Conservation (phyloP, 2,797 vertebrate genomes). For the Antennarius maculatus region DNA sequence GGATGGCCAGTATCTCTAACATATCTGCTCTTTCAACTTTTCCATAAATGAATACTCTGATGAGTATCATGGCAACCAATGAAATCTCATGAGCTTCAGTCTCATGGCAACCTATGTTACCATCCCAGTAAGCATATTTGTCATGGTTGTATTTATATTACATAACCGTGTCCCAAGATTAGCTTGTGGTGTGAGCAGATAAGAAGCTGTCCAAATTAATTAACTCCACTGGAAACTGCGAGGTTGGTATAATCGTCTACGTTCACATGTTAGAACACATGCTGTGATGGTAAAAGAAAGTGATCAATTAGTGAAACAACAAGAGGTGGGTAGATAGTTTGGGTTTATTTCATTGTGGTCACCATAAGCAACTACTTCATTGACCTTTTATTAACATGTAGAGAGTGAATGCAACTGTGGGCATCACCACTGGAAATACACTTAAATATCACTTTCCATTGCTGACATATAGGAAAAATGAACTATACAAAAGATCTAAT, state of each 20-base stretch:
- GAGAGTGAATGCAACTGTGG: slow-evolving; percentile 54
- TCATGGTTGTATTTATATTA: slow-evolving; percentile 62
- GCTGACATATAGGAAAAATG: slow-evolving; percentile 47
- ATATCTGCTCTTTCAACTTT: not conserved
- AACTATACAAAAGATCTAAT: slow-evolving; percentile 64
- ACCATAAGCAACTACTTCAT: slow-evolving; percentile 67
- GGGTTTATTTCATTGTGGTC: slow-evolving; percentile 73
- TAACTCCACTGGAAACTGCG: slow-evolving; percentile 26
- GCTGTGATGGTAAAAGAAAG: no score
- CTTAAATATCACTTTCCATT: slow-evolving; percentile 53
- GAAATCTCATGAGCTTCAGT: slow-evolving; percentile 37
- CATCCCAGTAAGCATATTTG: slow-evolving; percentile 44
- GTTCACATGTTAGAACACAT: not conserved
- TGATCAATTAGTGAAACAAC: not conserved
- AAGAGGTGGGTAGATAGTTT: slow-evolving; percentile 25
- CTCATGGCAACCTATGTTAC: slow-evolving; percentile 51
- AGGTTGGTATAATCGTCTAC: slow-evolving; percentile 1
- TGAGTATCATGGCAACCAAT: slow-evolving; percentile 38
- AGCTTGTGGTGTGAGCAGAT: slow-evolving; percentile 53
- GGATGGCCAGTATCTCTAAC: not conserved
- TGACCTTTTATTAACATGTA: slow-evolving; percentile 64
- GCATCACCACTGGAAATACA: slow-evolving; percentile 51
- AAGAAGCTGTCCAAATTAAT: slow-evolving; percentile 55
- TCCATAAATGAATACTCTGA: not conserved
- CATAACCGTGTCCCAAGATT: slow-evolving; percentile 69